Conservation (phyloP, 2,113 vertebrate genomes). For the Ptyas mucosa region DNA sequence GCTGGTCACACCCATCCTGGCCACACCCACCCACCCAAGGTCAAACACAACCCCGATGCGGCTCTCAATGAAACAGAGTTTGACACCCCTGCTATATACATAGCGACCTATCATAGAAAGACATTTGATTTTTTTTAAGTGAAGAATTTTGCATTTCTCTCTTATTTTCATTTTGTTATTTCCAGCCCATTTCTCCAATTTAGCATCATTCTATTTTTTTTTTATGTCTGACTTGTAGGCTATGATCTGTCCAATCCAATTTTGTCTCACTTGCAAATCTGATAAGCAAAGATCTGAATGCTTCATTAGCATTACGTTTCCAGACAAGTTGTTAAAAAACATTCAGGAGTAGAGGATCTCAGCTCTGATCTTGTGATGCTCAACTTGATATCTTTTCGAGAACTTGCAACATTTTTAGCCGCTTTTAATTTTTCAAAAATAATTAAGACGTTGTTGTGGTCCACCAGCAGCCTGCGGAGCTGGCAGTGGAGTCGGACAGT, state of each 20-base stretch:
- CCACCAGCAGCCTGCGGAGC: no score
- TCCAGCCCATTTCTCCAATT: not conserved
- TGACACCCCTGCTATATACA: no score
- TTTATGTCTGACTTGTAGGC: not conserved
- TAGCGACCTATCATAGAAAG: not conserved
- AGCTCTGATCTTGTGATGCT: not conserved
- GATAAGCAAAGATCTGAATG: not conserved
- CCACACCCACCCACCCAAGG: no score
- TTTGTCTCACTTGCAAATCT: not conserved
- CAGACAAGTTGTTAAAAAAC: not conserved
- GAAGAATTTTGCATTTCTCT: not conserved
- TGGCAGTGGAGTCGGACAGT: no score
- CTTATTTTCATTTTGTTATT: not conserved
- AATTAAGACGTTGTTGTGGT: not conserved
- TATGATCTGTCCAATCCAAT: not conserved
- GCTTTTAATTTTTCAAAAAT: not conserved
- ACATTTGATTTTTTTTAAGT: not conserved
- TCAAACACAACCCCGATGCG: no score
- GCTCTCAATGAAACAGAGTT: no score
- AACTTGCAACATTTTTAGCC: not conserved
- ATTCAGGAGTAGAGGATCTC: not conserved
- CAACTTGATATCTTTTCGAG: not conserved
- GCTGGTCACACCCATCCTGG: no score
- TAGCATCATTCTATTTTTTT: not conserved
- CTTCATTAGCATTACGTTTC: not conserved